A percentile compares a stretch with the other conserved stretches of the same genome.
Conservation (phyloP, 1,140 invertebrate genomes). For the Saccostrea glomerata region DNA sequence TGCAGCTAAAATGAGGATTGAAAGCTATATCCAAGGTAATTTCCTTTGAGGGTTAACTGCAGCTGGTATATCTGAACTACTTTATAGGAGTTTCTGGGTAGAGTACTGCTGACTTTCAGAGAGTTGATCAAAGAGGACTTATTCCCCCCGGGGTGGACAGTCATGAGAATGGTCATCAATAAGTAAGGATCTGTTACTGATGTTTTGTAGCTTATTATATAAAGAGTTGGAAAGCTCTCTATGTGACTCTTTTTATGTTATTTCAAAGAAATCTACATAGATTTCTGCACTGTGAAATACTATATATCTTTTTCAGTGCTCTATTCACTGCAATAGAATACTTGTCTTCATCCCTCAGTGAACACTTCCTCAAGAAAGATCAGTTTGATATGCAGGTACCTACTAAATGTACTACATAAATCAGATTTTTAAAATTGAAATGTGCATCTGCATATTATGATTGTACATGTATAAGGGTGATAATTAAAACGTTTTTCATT, state of each 20-base stretch:
- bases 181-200: conserved; percentile 64
- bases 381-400: conserved; percentile 85
- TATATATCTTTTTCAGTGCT: no score
- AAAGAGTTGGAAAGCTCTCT: no score
- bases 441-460: not conserved
- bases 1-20: not conserved
- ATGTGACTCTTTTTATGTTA: no score
- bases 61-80: no score
- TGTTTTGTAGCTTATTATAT: no score
- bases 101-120: conserved; percentile 69
- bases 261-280: no score
- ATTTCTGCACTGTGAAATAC: no score
- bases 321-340: conserved; percentile 74
- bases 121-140: conserved; percentile 68
- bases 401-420: not conserved
- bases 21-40: not conserved
- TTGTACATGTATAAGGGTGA: not conserved
- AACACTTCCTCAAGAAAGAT: conserved; percentile 81
- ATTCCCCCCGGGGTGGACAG: conserved; percentile 72
- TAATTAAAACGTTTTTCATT: not conserved
- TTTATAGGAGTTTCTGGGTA: conserved; percentile 70
- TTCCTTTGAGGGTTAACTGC: not conserved
- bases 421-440: not conserved
- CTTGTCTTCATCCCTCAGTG: conserved; percentile 86
- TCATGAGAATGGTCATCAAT: conserved; percentile 75